Conservation (phyloP, 1,140 invertebrate species). For the Venturia canescens region DNA sequence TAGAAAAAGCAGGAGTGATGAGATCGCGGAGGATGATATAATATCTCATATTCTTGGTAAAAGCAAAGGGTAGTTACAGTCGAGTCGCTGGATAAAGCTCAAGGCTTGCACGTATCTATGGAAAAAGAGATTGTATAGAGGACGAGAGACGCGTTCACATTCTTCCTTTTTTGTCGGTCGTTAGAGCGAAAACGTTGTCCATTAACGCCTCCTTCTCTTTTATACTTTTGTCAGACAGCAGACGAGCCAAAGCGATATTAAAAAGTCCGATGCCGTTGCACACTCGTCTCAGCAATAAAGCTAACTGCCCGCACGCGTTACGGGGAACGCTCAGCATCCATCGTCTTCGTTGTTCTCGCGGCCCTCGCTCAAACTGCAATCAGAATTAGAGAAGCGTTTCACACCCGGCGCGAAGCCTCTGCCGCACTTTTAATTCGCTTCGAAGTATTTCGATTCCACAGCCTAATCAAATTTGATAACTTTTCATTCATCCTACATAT, state of each 20-base stretch:
- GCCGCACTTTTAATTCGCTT: conserved; percentile 12
- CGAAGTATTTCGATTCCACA: conserved; percentile 48
- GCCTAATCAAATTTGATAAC: background rate
- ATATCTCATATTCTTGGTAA: conserved; percentile 22
- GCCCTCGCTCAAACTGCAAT: background rate
- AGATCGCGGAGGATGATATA: conserved; percentile 6
- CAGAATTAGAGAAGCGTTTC: conserved; percentile 27
- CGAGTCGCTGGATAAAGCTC: background rate
- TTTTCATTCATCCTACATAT: background rate
- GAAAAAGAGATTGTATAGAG: conserved; percentile 14
- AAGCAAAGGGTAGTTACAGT: background rate
- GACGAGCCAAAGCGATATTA: conserved; percentile 73
- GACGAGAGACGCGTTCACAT: conserved; percentile 51
- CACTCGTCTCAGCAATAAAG: conserved; percentile 67
- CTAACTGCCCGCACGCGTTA: conserved; percentile 67
- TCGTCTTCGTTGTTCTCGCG: conserved; percentile 12
- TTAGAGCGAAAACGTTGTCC: conserved; percentile 74
- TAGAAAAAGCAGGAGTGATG: background rate
- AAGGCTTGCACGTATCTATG: background rate
- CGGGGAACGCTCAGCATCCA: conserved; percentile 48
- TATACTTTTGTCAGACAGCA: conserved; percentile 72
- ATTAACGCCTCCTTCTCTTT: conserved; percentile 67
- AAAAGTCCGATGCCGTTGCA: conserved; percentile 63
- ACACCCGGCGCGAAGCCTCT: background rate
- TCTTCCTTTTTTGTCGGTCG: conserved; percentile 67